Conservation (phyloP, 2,888 invertebrate genomes). For the Rhodophaea formosa region DNA sequence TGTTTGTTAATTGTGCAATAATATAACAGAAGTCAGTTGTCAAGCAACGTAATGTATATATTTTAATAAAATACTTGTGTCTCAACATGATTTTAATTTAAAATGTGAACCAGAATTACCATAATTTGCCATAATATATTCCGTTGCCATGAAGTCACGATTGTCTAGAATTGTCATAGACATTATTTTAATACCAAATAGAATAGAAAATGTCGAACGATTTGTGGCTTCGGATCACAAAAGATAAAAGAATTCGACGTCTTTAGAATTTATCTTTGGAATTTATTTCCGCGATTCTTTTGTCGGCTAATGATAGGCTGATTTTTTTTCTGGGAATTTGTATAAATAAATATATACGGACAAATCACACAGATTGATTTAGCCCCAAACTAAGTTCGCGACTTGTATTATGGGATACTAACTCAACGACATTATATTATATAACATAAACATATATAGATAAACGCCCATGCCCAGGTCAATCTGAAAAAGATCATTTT, state of each 20-base stretch:
- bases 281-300: too few relatives aligned
- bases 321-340: too few relatives aligned
- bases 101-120: not conserved
- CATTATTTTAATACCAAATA: not conserved
- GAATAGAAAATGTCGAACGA: not conserved
- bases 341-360: too few relatives aligned
- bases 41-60: not conserved
- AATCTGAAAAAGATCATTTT: too few relatives aligned
- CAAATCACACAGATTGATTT: too few relatives aligned
- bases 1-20: conserved; percentile 11
- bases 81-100: conserved; percentile 5
- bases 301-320: too few relatives aligned
- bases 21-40: not conserved
- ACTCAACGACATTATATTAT: too few relatives aligned
- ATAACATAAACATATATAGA: too few relatives aligned
- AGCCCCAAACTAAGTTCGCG: too few relatives aligned
- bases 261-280: not conserved
- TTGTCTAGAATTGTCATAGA: conserved; percentile 3
- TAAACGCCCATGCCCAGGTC: too few relatives aligned
- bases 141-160: not conserved
- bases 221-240: not conserved
- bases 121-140: conserved; percentile 2
- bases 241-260: not conserved
- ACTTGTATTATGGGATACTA: too few relatives aligned
- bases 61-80: conserved; percentile 7